Evolutionary conservation across 2,113 vertebrate species (phyloP).

Genomic region (Pelecanus crispus): DNA sequence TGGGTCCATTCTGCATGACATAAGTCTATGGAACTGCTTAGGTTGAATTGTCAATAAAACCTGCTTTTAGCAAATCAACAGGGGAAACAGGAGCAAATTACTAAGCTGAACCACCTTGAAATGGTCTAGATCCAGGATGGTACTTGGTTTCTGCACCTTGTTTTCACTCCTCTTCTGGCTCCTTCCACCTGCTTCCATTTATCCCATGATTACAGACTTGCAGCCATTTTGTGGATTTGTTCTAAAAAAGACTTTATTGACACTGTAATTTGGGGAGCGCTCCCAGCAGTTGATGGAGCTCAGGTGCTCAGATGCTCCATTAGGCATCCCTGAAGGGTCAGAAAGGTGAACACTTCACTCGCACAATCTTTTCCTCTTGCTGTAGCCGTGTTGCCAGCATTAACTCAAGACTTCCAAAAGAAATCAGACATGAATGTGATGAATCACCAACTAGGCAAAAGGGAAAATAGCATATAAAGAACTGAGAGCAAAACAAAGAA

Average conservation of each 20-base stretch:
- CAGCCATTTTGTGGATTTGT: neutral
- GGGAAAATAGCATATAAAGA: neutral
- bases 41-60: neutral
- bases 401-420: neutral
- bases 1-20: neutral
- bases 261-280: accelerated
- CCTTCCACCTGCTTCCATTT: neutral
- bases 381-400: neutral
- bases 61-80: neutral
- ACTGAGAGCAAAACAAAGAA: neutral
- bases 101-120: neutral
- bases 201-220: neutral
- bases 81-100: neutral
- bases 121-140: neutral
- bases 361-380: neutral
- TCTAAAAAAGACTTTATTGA: neutral
- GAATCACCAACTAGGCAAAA: neutral
- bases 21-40: neutral
- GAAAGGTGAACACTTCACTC: neutral
- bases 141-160: neutral
- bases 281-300: neutral
- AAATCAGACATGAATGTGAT: neutral
- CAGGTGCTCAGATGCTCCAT: neutral
- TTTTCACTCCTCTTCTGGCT: neutral
- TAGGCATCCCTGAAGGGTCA: neutral